These are phyloP conservation scores for Drosophila robusta DNA, from an alignment of 2,888 invertebrate genomes.

Conservation along the genomic window DNA sequence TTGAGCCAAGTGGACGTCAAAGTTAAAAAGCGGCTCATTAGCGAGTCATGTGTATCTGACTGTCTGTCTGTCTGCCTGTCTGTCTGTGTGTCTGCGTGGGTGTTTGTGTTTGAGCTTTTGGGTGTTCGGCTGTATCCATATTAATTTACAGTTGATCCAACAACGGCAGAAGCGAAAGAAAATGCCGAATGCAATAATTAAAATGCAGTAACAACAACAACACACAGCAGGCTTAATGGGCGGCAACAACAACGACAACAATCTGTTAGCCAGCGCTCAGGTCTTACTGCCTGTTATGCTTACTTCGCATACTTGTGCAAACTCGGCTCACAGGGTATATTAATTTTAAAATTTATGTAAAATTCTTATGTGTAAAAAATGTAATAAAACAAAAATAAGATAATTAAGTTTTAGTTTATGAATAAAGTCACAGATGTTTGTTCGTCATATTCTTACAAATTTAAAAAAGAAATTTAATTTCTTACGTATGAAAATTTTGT, in stretches of 20 bases:
- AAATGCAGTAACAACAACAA: conserved; percentile 40
- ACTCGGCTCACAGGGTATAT: not conserved
- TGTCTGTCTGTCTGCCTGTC: not conserved
- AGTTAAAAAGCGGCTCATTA: conserved; percentile 55
- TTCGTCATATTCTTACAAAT: too few species aligned
- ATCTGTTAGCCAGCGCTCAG: conserved; percentile 1
- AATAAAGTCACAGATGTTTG: too few species aligned
- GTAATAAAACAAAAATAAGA: too few species aligned
- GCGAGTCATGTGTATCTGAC: conserved; percentile 33
- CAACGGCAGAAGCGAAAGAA: conserved; percentile 14
- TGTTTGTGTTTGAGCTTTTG: conserved; percentile 6
- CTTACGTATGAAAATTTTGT: too few species aligned
- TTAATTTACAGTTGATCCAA: conserved; percentile 41
- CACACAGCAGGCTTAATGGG: conserved; percentile 2
- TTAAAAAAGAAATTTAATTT: too few species aligned
- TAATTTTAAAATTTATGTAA: not conserved
- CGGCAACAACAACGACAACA: conserved; percentile 4
- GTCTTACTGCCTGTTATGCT: not conserved
- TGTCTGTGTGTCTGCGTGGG: not conserved
- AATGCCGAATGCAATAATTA: conserved; percentile 57
- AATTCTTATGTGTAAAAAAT: not conserved
- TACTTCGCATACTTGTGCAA: not conserved
- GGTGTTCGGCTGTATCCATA: conserved; percentile 28
- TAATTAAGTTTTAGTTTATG: too few species aligned
- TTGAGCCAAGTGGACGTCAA: conserved; percentile 19